These are phyloP conservation scores for Oxyruncus cristatus DNA, from an alignment of 2,113 vertebrate species.

Conservation along the genomic window DNA sequence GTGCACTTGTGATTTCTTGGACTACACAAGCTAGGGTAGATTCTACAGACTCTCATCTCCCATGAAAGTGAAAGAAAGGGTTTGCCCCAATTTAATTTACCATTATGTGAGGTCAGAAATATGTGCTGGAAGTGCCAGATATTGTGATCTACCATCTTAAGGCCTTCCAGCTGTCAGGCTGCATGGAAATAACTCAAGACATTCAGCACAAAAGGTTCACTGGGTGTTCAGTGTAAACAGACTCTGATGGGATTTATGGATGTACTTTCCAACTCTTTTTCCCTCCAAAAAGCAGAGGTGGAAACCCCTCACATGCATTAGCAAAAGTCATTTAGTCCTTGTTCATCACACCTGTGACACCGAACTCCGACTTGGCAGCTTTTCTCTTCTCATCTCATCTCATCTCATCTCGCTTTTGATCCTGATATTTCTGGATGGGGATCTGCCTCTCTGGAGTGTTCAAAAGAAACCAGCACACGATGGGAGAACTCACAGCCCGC, in stretches of 20 bases:
- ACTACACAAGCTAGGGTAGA: neutral
- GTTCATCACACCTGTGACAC: neutral
- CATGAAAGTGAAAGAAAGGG: neutral
- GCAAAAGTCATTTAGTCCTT: neutral
- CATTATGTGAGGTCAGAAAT: neutral
- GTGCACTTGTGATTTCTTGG: neutral
- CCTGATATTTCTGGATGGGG: neutral
- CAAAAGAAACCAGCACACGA: neutral
- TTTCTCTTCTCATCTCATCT: neutral
- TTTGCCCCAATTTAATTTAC: neutral
- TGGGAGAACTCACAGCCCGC: neutral
- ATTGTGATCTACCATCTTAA: neutral
- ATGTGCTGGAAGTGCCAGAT: neutral
- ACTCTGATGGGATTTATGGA: neutral
- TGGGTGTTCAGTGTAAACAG: neutral
- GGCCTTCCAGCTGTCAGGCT: neutral
- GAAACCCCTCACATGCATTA: neutral
- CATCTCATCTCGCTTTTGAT: neutral
- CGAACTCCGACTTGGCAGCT: neutral
- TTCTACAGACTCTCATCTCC: neutral
- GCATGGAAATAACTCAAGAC: neutral
- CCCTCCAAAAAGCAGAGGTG: neutral
- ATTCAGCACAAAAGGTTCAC: neutral
- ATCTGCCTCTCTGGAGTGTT: neutral
- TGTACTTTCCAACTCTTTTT: neutral